Base-by-base conservation (phyloP, 2,113 vertebrate species). In the Indicator indicator region DNA sequence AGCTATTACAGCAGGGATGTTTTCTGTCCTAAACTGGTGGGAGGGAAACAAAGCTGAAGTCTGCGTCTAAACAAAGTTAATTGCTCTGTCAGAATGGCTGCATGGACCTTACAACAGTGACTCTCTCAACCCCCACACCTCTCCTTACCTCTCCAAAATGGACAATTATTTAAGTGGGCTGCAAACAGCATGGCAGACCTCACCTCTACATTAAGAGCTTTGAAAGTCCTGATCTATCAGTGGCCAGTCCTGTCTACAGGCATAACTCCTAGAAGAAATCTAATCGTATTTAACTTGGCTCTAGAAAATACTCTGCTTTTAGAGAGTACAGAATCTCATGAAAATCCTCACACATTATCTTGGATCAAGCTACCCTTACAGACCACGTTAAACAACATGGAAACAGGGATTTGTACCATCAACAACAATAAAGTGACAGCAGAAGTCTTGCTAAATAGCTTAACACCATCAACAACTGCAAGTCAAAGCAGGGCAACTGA, bases 271-370 rank as follows among this genome's bases (percentile, higher is more conserved):
- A 33, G 26, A 73, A 78, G 17, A 38, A 2, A 38, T 18, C 6
- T 33, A 24, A 11, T 2, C 38, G 13, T n/a, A 38, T 70, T 65
- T 56, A 36, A 14, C 33, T 69, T 56, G 69, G 17, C 28, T 76
- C 44, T 83, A 46, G 13, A 85, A 78, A 84, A 5, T 18, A 23
- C 13, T 60, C 24, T 82, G n/a, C 20, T 75, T 75, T 71, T 46
- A 59, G 12, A 63, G 8, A 36, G 5, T 48, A 42, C 6, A 2
- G 2, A 1, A 18, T 4, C 20, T 60, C 3, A 1, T 13, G 0
- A 76, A 90, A 82, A 13, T 50, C 18, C 55, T 88, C 54, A 69
- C 24, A 69, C 63, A 36, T 68, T 15, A 9, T 24, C 40, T 4
- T 60, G 48, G 38, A n/a, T 75, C 33, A 79, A 81, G 27, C 10